phyloP scores from a whole-genome alignment of 2,113 vertebrate species.

The Numida meleagris region DNA sequence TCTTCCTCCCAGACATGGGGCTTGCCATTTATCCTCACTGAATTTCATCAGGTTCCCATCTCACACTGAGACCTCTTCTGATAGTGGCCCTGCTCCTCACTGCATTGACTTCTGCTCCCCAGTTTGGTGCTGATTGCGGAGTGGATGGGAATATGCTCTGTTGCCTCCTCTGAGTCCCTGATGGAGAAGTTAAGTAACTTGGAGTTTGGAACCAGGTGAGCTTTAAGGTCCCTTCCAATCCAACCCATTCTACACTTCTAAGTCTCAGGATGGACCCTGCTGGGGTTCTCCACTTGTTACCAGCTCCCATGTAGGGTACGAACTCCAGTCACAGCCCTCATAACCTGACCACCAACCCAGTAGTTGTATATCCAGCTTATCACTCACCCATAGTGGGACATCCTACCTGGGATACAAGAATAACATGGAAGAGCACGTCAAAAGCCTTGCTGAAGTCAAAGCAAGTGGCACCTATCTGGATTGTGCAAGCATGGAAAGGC shows the following conservation, averaged over 20 bases:
- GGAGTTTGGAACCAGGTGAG: too few relatives aligned
- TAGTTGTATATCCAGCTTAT: not conserved
- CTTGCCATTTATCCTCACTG: not conserved
- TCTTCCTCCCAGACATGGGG: constrained; percentile 3
- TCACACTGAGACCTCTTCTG: too few relatives aligned
- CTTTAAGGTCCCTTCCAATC: too few relatives aligned
- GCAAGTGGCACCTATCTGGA: fast-evolving
- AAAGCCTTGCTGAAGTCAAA: not conserved
- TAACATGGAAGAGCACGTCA: not conserved
- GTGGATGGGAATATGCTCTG: fast-evolving
- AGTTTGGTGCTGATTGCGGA: not conserved
- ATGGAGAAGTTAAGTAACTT: not conserved
- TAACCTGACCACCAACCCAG: fast-evolving
- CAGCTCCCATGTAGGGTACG: not conserved
- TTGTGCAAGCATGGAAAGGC: not conserved
- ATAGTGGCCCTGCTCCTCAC: not conserved
- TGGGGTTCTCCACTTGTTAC: not conserved
- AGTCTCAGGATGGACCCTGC: fast-evolving
- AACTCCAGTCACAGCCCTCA: fast-evolving
- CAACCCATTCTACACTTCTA: too few relatives aligned
- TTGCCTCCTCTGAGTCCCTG: not conserved
- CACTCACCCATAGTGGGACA: not conserved
- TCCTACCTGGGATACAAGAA: fast-evolving
- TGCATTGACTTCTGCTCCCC: fast-evolving
- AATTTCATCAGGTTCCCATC: not conserved